Conservation (phyloP, 2,888 invertebrate genomes). For the Leptarthrus brevirostris region DNA sequence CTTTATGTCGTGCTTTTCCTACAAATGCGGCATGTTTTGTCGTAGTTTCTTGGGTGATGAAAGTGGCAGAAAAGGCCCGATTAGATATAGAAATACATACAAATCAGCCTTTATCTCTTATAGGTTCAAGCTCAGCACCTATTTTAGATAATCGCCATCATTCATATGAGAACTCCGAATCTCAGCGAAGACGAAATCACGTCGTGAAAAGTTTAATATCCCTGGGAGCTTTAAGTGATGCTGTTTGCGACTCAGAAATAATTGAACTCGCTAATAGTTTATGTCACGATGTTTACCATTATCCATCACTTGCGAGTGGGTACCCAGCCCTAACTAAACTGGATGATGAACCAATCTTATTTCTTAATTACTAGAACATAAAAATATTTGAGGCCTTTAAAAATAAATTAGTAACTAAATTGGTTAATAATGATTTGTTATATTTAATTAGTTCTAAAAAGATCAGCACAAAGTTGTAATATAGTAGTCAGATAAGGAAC, state of each 20-base stretch:
- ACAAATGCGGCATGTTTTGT: slow-evolving; percentile 93
- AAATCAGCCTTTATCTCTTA: slow-evolving; percentile 49
- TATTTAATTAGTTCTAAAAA: not conserved
- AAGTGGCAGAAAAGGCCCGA: slow-evolving; percentile 47
- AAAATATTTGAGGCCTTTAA: not conserved
- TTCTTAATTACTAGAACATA: slow-evolving; percentile 11
- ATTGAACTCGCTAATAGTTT: slow-evolving; percentile 60
- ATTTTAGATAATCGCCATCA: slow-evolving; percentile 33
- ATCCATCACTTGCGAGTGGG: not conserved
- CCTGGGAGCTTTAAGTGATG: slow-evolving; percentile 61
- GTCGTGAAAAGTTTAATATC: slow-evolving; percentile 58
- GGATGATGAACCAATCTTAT: slow-evolving; percentile 17
- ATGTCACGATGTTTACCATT: slow-evolving; percentile 51
- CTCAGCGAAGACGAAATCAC: slow-evolving; percentile 46
- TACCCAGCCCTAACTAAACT: not conserved
- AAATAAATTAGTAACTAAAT: slow-evolving; percentile 1
- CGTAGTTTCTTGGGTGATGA: slow-evolving; percentile 83
- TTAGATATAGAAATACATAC: slow-evolving; percentile 48
- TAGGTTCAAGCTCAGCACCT: slow-evolving; percentile 47
- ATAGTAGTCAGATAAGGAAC: too few relatives aligned
- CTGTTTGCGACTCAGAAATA: slow-evolving; percentile 61
- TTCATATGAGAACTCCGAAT: slow-evolving; percentile 3
- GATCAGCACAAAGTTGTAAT: too few relatives aligned
- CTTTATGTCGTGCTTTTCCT: slow-evolving; percentile 88
- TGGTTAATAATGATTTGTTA: not conserved